phyloP scores from a whole-genome alignment of 2,888 invertebrate genomes.

The Cephus nigrinus region DNA sequence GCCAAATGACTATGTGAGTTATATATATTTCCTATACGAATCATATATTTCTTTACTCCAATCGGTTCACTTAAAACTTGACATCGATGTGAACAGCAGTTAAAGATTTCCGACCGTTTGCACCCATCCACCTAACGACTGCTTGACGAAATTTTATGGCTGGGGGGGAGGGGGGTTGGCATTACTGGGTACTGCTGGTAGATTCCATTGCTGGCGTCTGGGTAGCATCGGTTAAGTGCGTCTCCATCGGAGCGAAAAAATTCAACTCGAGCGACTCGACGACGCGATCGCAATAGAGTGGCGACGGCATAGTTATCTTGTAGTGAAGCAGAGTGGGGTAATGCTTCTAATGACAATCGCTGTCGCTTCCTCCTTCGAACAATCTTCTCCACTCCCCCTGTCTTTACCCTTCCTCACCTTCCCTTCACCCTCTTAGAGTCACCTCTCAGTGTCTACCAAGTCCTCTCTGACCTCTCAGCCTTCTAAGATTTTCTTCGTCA shows the following conservation, averaged over 20 bases:
- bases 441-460: background rate
- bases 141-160: conserved; percentile 4
- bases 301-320: too few relatives aligned
- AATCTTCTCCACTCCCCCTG: conserved; percentile 1
- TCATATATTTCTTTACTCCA: too few relatives aligned
- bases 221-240: conserved; percentile 31
- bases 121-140: conserved; percentile 13
- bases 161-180: too few relatives aligned
- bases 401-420: background rate
- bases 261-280: conserved; percentile 9
- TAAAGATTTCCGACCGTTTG: conserved; percentile 22
- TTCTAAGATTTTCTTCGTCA: too few relatives aligned
- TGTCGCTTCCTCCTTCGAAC: conserved; percentile 15
- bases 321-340: conserved; percentile 15
- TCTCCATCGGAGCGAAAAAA: conserved; percentile 37
- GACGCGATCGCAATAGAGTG: conserved; percentile 1
- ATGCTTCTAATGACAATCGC: conserved; percentile 29
- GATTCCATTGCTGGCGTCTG: too few relatives aligned
- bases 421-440: background rate
- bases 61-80: background rate
- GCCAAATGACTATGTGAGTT: too few relatives aligned
- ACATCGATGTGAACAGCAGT: conserved; percentile 20
- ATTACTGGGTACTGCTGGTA: too few relatives aligned
- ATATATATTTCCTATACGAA: too few relatives aligned
- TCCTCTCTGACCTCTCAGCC: too few relatives aligned